phyloP scores from a whole-genome alignment of 2,888 invertebrate genomes.

The Biston stratarius region DNA sequence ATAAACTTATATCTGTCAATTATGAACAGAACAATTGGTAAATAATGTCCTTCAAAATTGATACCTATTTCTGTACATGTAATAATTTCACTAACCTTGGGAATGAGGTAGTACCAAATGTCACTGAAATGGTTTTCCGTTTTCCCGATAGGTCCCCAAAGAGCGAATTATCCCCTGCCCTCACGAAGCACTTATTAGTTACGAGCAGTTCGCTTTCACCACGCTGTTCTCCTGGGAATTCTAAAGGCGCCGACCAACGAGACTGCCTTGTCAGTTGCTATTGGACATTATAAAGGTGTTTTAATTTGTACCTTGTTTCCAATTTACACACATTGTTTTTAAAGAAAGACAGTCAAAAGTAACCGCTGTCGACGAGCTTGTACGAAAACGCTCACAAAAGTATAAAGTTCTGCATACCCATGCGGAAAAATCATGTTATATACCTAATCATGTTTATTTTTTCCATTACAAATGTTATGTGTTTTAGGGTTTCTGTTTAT shows the following conservation, averaged over 20 bases:
- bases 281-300: constrained; percentile 16
- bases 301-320: background rate
- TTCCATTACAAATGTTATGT: no score
- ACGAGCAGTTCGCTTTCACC: constrained; percentile 13
- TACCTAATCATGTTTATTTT: no score
- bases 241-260: background rate
- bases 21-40: no score
- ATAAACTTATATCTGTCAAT: no score
- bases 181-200: constrained; percentile 16
- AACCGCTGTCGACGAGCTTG: no score
- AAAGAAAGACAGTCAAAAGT: background rate
- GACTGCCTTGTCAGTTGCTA: constrained; percentile 22
- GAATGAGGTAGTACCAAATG: background rate
- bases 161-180: constrained; percentile 13
- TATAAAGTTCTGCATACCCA: no score
- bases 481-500: no score
- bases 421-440: no score
- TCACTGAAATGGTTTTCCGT: constrained; percentile 11
- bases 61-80: background rate
- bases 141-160: constrained; percentile 12
- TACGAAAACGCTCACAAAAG: no score
- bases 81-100: background rate
- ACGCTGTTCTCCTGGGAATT: constrained; percentile 10
- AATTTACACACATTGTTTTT: background rate
- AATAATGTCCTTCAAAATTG: no score